Percentiles rank a stretch among this genome's conserved stretches.
These are phyloP conservation scores for Dissostichus mawsoni DNA, from an alignment of 2,113 vertebrate species.

Conservation along the genomic window DNA sequence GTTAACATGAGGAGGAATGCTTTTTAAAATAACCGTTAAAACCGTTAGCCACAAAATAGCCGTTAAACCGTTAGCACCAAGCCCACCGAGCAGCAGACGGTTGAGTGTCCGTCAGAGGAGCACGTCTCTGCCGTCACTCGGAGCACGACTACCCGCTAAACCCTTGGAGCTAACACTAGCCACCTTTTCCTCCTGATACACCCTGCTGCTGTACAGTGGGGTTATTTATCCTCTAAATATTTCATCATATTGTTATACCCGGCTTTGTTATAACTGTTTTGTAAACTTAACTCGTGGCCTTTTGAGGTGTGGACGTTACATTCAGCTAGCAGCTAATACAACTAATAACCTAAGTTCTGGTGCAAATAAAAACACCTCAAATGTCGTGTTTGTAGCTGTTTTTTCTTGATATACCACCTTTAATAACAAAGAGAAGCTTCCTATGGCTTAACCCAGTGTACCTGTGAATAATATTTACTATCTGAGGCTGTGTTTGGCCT, in stretches of 20 bases:
- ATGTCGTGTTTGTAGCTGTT: neutral
- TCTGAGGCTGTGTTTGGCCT: constrained; percentile 61
- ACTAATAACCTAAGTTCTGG: constrained; percentile 45
- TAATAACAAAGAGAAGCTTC: constrained; percentile 1
- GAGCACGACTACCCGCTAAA: constrained; percentile 57
- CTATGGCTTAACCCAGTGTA: constrained; percentile 17
- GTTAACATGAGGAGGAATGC: neutral
- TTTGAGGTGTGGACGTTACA: constrained; percentile 1
- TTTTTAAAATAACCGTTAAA: neutral
- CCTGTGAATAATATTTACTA: constrained; percentile 31
- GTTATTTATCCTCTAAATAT: no score
- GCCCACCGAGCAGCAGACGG: constrained; percentile 31
- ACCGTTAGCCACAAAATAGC: neutral
- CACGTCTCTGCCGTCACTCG: constrained; percentile 52
- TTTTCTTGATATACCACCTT: neutral
- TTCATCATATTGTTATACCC: neutral
- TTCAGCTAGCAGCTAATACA: constrained; percentile 65
- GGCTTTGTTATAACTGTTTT: constrained; percentile 6
- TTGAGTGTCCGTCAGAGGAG: constrained; percentile 49
- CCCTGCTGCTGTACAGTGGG: neutral
- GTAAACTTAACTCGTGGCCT: constrained; percentile 58
- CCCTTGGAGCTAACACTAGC: constrained; percentile 27
- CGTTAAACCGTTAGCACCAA: neutral
- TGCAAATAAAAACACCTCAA: constrained; percentile 17
- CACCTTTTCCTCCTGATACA: neutral